Conservation (phyloP, 2,888 invertebrate genomes). For the Scaptomyza reducta region DNA sequence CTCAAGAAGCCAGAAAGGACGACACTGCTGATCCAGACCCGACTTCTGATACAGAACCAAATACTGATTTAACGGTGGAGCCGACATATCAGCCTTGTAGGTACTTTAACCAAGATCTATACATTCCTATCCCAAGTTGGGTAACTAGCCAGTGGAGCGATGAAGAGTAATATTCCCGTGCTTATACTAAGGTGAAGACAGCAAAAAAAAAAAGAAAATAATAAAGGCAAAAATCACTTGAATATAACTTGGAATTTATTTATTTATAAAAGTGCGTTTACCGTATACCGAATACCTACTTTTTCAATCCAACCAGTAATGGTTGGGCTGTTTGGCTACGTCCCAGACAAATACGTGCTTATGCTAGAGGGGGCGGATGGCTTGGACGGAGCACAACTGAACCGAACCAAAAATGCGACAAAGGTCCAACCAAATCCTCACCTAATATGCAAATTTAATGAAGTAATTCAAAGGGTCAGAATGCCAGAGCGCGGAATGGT, state of each 20-base stretch:
- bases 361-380: slow-evolving; percentile 13
- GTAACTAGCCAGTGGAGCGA: too few relatives aligned
- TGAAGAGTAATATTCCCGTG: too few relatives aligned
- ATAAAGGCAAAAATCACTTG: background rate
- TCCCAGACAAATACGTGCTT: background rate
- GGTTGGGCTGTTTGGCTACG: slow-evolving; percentile 1
- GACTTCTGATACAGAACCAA: too few relatives aligned
- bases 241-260: background rate
- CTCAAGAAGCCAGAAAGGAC: too few relatives aligned
- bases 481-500: slow-evolving; percentile 2
- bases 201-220: background rate
- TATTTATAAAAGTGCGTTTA: slow-evolving; percentile 39
- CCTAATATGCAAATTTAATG: slow-evolving; percentile 81
- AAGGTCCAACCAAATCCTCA: slow-evolving; percentile 71
- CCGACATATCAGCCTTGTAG: too few relatives aligned
- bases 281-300: slow-evolving; percentile 18
- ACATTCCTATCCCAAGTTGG: too few relatives aligned
- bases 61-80: too few relatives aligned
- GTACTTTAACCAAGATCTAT: too few relatives aligned
- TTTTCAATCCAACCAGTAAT: slow-evolving; percentile 25
- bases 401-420: slow-evolving; percentile 51
- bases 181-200: too few relatives aligned
- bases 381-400: slow-evolving; percentile 5
- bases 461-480: slow-evolving; percentile 75
- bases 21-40: too few relatives aligned